Base-by-base conservation (phyloP, 2,888 invertebrate species). In the Nephrotoma flavescens region DNA sequence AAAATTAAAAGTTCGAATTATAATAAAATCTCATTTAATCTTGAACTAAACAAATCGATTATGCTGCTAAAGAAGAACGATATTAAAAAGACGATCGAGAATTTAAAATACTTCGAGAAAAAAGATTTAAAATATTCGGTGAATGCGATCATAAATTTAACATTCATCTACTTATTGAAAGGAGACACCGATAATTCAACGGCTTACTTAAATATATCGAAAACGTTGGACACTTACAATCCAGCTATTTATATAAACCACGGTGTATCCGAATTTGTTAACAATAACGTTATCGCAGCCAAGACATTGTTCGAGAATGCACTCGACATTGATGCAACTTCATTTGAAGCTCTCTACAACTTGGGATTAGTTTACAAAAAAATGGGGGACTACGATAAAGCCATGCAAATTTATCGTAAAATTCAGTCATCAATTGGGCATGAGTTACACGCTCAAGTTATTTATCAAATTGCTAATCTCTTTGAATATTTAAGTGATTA, bases 21-120 rank as follows among this genome's bases (percentile, higher is more conserved):
- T 89, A 94, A 95, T 52, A 94, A 94, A 90, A 93, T 97, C 88
- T 97, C 96, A 83, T 96, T 95, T 89, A 98, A 96, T 92, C 92
- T 98, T 88, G 98, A 98, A 92, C 95, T 98, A 88, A 97, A 97
- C 91, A 97, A 97, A 91, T 97, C 97, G 0, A 94, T 97, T 88
- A 96, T 96, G 90, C 96, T 95, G 90, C 92, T 97, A 86, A 95
- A 96, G 87, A 96, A 96, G 90, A 95, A 96, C 88, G 96, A 97
- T 90, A 94, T 97, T 86, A 93, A 92, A 86, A 93, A 96, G 91
- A 97, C 97, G 0, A 95, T 97, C 86, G 97, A 96, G 88, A 96
- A 96, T 0, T 91, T 98, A 86, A 96, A 96, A 90, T 95, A 95
- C 88, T 97, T 97, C 90, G 97, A 97, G 90, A 96, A 96, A 90